phyloP scores from a whole-genome alignment of 2,888 invertebrate species.

The Tetranychus truncatus region DNA sequence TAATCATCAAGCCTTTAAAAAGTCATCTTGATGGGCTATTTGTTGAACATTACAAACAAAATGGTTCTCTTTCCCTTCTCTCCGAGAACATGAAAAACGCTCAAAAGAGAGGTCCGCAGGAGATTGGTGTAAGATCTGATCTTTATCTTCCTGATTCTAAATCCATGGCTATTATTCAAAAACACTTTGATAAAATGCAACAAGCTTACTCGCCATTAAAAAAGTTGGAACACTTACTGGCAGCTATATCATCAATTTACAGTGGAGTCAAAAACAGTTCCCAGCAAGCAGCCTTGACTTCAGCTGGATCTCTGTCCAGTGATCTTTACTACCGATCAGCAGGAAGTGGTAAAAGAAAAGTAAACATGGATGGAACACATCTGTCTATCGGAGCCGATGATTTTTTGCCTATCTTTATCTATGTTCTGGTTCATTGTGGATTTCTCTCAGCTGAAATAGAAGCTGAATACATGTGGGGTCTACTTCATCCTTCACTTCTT shows the following conservation, averaged over 20 bases:
- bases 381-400: conserved; percentile 56
- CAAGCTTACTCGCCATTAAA: conserved; percentile 77
- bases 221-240: conserved; percentile 74
- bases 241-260: conserved; percentile 64
- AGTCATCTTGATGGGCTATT: conserved; percentile 63
- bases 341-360: conserved; percentile 31
- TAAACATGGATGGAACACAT: not conserved
- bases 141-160: conserved; percentile 51
- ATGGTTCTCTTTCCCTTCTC: conserved; percentile 25
- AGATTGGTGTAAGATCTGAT: conserved; percentile 34
- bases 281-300: not conserved
- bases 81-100: conserved; percentile 36
- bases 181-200: conserved; percentile 58
- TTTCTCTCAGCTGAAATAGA: conserved; percentile 83
- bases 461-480: conserved; percentile 83
- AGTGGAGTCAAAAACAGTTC: conserved; percentile 27
- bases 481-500: conserved; percentile 70
- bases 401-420: conserved; percentile 72
- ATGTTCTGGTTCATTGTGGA: conserved; percentile 71
- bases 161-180: conserved; percentile 52
- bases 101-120: conserved; percentile 34
- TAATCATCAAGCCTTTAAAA: conserved; percentile 68
- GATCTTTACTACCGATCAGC: not conserved
- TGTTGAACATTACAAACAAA: conserved; percentile 34
- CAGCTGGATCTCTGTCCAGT: not conserved